phyloP scores from a whole-genome alignment of 2,113 vertebrate species.

The Leptosomus discolor region DNA sequence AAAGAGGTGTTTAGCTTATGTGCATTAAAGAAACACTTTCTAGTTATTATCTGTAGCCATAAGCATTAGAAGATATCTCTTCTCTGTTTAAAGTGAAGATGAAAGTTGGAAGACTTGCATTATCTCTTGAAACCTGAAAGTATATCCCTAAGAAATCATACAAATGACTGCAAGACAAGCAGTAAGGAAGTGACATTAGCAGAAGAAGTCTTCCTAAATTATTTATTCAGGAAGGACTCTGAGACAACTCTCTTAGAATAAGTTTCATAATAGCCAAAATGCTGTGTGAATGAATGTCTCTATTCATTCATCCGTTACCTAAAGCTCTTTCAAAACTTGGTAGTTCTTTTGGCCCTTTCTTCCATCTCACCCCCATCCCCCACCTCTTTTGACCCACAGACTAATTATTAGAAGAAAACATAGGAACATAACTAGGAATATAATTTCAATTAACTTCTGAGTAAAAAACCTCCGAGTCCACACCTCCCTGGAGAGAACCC shows the following conservation, averaged over 20 bases:
- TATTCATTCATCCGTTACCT: neutral
- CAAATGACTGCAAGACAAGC: neutral
- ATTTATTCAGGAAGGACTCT: neutral
- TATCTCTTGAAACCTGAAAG: neutral
- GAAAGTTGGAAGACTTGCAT: neutral
- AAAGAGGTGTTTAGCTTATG: neutral
- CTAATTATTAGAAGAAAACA: neutral
- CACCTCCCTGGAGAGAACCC: fast-evolving
- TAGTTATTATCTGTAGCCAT: neutral
- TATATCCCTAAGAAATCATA: neutral
- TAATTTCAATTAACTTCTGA: neutral
- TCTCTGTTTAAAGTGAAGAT: neutral
- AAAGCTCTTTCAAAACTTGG: neutral
- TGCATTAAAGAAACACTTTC: neutral
- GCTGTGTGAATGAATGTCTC: neutral
- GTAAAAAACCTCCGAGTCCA: neutral
- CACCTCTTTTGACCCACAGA: neutral
- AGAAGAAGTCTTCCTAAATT: neutral
- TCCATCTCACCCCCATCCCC: neutral
- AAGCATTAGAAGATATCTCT: neutral
- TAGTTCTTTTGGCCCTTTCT: neutral
- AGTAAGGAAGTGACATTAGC: neutral
- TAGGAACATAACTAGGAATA: neutral
- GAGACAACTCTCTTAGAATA: neutral
- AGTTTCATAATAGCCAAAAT: neutral